phyloP scores from a whole-genome alignment of 2,797 vertebrate genomes.

The Sebastes nivosus region DNA sequence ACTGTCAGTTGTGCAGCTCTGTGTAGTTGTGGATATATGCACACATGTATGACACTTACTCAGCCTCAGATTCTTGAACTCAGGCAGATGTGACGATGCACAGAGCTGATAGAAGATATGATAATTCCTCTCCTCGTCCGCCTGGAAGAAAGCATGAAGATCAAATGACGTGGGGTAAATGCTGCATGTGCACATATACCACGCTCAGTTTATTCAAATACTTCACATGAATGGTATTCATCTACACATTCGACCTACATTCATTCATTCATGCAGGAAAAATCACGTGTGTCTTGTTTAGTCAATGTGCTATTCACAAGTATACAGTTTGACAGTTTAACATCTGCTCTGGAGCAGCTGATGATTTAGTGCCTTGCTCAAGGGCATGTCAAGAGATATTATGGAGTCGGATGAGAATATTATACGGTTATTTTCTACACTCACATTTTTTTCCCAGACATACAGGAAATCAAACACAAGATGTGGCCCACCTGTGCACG shows the following conservation, averaged over 20 bases:
- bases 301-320: background rate
- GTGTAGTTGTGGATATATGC: background rate
- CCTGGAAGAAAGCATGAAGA: constrained; percentile 82
- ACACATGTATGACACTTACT: constrained; percentile 74
- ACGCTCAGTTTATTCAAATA: background rate
- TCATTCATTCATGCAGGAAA: background rate
- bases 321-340: background rate
- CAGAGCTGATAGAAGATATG: constrained; percentile 99
- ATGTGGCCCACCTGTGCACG: background rate
- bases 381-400: background rate
- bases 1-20: background rate
- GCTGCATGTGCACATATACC: background rate
- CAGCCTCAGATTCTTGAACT: constrained; percentile 90
- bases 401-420: background rate
- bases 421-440: background rate
- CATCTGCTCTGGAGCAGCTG: constrained; percentile 19
- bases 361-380: background rate
- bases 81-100: constrained; percentile 91
- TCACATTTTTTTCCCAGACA: background rate
- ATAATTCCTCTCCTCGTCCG: constrained; percentile 98
- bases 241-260: background rate
- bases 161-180: background rate
- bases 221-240: background rate
- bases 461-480: background rate
- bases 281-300: background rate